Evolutionary conservation across 2,797 vertebrate species (phyloP).

Genomic region (Notolepis coatsorum): DNA sequence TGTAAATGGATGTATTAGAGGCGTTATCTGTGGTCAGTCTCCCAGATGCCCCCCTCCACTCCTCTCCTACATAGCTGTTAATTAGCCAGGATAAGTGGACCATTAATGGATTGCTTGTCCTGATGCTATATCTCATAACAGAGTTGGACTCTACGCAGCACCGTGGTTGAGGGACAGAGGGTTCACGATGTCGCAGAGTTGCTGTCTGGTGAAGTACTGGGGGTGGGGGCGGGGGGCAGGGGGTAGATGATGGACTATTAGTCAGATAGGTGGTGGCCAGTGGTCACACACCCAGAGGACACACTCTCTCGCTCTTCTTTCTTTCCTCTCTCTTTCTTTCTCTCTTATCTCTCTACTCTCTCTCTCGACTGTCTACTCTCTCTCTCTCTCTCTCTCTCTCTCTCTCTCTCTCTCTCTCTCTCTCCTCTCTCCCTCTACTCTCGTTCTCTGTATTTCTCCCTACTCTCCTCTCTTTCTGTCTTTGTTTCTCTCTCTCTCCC

Average conservation of each 20-base stretch:
- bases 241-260: too few species aligned
- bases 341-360: conserved; percentile 18
- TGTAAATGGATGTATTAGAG: conserved; percentile 60
- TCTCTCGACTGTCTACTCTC: conserved; percentile 21
- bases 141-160: conserved; percentile 54
- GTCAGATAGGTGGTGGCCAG: too few species aligned
- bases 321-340: conserved; percentile 12
- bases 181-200: conserved; percentile 32
- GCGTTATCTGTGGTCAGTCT: conserved; percentile 69
- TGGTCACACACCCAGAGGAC: too few species aligned
- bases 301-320: conserved; percentile 3
- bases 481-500: background rate
- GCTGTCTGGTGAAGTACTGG: conserved; percentile 10
- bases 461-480: conserved; percentile 21
- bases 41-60: conserved; percentile 58
- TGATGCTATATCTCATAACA: conserved; percentile 78
- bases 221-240: background rate
- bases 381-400: background rate
- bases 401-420: background rate
- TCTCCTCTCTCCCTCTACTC: conserved; percentile 5
- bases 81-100: conserved; percentile 82
- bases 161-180: too few species aligned
- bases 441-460: background rate
- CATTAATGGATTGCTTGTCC: conserved; percentile 84
- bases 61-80: conserved; percentile 76